Evolutionary conservation across 2,888 invertebrate species (phyloP).

Genomic region (Pammene fasciana): DNA sequence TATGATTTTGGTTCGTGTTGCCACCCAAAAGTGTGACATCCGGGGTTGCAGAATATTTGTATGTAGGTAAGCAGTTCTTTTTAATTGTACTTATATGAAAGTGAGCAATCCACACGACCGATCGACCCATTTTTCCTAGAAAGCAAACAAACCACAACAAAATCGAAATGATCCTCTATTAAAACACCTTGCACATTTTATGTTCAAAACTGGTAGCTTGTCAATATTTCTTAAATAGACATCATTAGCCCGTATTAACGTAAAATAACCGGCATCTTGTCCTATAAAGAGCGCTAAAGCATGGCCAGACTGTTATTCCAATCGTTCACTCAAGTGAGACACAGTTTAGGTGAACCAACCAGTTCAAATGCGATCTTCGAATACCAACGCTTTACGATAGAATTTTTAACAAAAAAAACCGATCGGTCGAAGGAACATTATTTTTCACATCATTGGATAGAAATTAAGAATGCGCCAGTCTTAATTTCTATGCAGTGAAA

Average conservation of each 20-base stretch:
- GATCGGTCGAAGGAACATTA: too few relatives aligned
- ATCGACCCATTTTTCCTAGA: not conserved
- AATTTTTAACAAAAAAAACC: too few relatives aligned
- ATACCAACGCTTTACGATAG: too few relatives aligned
- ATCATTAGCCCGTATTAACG: slow-evolving; percentile 21
- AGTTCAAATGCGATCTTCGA: too few relatives aligned
- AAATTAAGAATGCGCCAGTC: too few relatives aligned
- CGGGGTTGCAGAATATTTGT: too few relatives aligned
- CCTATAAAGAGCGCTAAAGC: slow-evolving; percentile 15
- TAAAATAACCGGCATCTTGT: slow-evolving; percentile 11
- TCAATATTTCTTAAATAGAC: slow-evolving; percentile 13
- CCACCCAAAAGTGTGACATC: too few relatives aligned
- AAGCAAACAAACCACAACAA: not conserved
- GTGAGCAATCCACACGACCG: not conserved
- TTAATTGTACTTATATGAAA: not conserved
- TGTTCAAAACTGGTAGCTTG: slow-evolving; percentile 1
- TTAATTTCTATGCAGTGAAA: too few relatives aligned
- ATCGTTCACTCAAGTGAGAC: not conserved
- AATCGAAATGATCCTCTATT: slow-evolving; percentile 11
- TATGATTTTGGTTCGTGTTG: too few relatives aligned
- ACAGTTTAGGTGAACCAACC: not conserved
- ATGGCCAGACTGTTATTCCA: not conserved
- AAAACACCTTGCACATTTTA: slow-evolving; percentile 8
- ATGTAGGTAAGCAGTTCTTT: too few relatives aligned
- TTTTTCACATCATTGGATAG: too few relatives aligned